Evolutionary conservation across 2,888 invertebrate genomes (phyloP), one percentile per base, ranked within the genome.

Genomic region (Scaptomyza reducta): DNA sequence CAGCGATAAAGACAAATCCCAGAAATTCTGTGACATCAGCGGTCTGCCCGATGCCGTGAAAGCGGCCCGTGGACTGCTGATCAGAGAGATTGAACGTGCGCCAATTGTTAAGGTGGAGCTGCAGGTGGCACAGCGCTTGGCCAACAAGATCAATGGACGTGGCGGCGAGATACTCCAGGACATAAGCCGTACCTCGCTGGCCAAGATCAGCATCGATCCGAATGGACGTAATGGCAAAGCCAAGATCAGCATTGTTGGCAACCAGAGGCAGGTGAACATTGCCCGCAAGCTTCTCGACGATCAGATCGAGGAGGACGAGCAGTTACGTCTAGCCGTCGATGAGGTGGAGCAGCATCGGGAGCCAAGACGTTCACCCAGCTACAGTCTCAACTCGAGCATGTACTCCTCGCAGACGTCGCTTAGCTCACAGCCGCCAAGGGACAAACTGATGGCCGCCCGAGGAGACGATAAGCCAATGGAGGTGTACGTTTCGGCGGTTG

Each of bases 401-500:
- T 91, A 91, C 62, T 92, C 92, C 0, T 91, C 92, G 0, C 90
- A 91, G 65, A 90, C 89, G 0, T 91, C 91, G 13, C 73, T 91
- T 0, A 90, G 86, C 27, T 90, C 91, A 0, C 88, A 89, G 58
- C 76, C 90, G 56, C 89, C 90, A 10, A 87, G 90, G 11, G 92
- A 92, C 51, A 92, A 91, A 60, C 51, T 92, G 10, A 71, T 89
- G 74, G 87, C 89, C 4, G 77, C 88, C 14, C 81, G 78, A 14
- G 80, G 87, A 14, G 89, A 90, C 51, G 94, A 95, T 64, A 93
- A 95, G 1, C 93, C 94, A 16, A 94, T 97, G 89, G 96, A 97
- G 89, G 96, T 97, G 14, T 97, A 96, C 91, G 96, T 98, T 4
- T 97, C 97, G 0, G 97, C 97, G 0, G 94, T 97, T 70, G 95